Evolutionary conservation across 2,113 vertebrate species (phyloP).

Genomic region (Hoplias malabaricus): DNA sequence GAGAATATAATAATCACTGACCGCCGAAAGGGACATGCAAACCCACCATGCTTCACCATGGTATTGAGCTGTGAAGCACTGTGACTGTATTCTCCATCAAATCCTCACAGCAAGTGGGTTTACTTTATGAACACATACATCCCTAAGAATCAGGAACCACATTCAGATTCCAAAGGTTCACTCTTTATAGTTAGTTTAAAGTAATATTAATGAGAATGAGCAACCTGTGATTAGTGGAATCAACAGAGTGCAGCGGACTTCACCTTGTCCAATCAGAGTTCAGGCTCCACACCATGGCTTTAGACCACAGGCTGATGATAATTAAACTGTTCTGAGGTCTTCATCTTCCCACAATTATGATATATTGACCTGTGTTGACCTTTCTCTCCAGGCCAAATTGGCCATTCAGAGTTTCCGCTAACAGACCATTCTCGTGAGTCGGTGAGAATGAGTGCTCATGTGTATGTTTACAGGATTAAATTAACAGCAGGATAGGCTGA

Average conservation of each 20-base stretch:
- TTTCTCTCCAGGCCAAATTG: background rate
- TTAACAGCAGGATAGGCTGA: too few relatives aligned
- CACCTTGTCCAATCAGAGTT: constrained; percentile 18
- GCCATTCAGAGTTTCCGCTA: background rate
- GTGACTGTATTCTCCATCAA: too few relatives aligned
- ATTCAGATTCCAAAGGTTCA: too few relatives aligned
- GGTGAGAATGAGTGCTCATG: too few relatives aligned
- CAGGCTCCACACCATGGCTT: constrained; percentile 1
- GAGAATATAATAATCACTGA: too few relatives aligned
- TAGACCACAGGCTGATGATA: constrained; percentile 28
- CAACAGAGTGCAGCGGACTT: constrained; percentile 31
- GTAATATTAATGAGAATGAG: constrained; percentile 47
- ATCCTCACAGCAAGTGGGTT: too few relatives aligned
- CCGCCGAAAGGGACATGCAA: too few relatives aligned
- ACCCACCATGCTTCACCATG: too few relatives aligned
- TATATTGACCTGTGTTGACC: background rate
- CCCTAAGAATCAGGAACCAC: too few relatives aligned
- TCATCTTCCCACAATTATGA: background rate
- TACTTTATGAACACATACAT: too few relatives aligned
- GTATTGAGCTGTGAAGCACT: too few relatives aligned
- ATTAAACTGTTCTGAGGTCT: constrained; percentile 7
- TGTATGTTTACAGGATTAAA: too few relatives aligned
- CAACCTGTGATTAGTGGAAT: constrained; percentile 51
- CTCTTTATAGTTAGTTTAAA: background rate
- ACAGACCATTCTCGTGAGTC: background rate